Evolutionary conservation across 2,797 vertebrate species (phyloP).

Genomic region (Sebastolobus altivelis): DNA sequence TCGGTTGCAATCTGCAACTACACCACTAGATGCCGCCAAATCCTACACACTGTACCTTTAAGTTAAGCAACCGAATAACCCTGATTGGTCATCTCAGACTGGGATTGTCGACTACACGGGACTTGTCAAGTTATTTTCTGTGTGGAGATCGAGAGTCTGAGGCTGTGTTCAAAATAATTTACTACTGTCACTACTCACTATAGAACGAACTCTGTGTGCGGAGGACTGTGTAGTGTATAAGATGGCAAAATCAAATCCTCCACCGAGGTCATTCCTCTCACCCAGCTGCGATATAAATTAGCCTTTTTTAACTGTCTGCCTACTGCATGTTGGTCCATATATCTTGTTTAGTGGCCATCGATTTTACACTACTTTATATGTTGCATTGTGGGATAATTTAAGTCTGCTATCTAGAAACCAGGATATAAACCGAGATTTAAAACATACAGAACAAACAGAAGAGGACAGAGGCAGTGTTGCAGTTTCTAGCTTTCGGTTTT

Average conservation of each 20-base stretch:
- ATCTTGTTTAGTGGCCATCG: neutral
- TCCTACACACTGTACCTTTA: no score
- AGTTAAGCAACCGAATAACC: neutral
- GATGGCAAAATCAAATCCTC: neutral
- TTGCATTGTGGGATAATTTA: neutral
- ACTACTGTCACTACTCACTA: neutral
- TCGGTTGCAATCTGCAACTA: no score
- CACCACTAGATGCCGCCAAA: no score
- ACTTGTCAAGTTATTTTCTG: neutral
- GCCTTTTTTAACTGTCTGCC: neutral
- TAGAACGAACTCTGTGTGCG: neutral
- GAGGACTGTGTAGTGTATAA: neutral
- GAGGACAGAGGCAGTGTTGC: neutral
- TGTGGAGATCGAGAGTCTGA: neutral
- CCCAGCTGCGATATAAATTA: neutral
- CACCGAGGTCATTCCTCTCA: neutral
- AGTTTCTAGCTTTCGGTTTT: neutral
- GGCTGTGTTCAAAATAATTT: neutral
- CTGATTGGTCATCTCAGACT: neutral
- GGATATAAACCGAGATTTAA: neutral
- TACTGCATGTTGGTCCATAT: neutral
- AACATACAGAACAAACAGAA: neutral
- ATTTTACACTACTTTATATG: constrained; percentile 3
- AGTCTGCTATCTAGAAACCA: neutral
- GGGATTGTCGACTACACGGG: neutral